Evolutionary conservation across 2,888 invertebrate genomes (phyloP).

Genomic region (Parthenolecanium corni): DNA sequence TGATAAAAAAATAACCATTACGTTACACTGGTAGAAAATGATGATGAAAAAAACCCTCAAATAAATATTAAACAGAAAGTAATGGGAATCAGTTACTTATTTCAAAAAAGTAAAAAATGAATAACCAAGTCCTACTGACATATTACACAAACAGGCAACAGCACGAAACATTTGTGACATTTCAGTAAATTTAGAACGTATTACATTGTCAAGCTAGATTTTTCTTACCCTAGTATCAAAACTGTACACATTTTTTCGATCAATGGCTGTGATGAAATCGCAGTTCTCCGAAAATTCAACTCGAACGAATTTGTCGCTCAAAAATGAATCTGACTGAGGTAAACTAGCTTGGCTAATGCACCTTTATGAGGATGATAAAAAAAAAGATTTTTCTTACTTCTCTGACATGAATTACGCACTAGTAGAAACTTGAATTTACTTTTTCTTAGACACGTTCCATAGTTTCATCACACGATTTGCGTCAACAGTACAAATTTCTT

Average conservation of each 20-base stretch:
- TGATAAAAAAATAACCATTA: not conserved
- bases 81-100: no score
- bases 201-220: not conserved
- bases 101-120: no score
- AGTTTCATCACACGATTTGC: not conserved
- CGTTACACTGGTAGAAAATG: not conserved
- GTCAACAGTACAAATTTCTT: constrained; percentile 13
- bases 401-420: not conserved
- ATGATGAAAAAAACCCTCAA: not conserved
- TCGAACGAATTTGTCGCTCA: constrained; percentile 1
- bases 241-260: constrained; percentile 7
- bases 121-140: no score
- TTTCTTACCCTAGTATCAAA: constrained; percentile 18
- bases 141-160: no score
- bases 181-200: not conserved
- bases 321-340: not conserved
- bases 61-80: not conserved
- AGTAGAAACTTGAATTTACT: not conserved
- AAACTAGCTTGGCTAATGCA: not conserved
- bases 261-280: not conserved
- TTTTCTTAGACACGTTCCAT: constrained; percentile 7
- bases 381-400: not conserved
- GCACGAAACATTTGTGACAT: not conserved
- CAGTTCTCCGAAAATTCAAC: not conserved
- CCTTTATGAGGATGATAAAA: not conserved